phyloP scores from a whole-genome alignment of 1,140 invertebrate genomes.

The Drosophila serrata region DNA sequence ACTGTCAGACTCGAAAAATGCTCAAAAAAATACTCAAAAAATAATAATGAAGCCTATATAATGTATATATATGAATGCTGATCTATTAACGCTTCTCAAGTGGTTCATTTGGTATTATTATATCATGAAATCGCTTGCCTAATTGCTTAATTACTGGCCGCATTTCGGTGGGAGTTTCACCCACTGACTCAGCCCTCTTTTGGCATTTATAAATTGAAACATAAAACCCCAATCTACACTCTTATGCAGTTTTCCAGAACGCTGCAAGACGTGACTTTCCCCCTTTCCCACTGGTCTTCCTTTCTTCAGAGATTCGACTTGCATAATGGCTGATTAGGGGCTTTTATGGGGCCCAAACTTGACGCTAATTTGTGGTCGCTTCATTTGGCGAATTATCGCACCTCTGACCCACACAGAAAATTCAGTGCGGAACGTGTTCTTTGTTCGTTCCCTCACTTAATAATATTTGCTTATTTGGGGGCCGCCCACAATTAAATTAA shows the following conservation, averaged over 20 bases:
- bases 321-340: slow-evolving; percentile 46
- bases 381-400: slow-evolving; percentile 49
- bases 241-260: slow-evolving; percentile 7
- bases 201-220: slow-evolving; percentile 1
- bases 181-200: slow-evolving; percentile 15
- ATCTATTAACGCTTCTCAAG: slow-evolving; percentile 21
- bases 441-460: slow-evolving; percentile 13
- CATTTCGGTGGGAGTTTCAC: slow-evolving; percentile 24
- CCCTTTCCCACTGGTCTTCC: background rate
- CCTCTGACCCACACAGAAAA: slow-evolving; percentile 41
- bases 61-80: background rate
- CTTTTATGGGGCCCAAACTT: slow-evolving; percentile 27
- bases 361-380: slow-evolving; percentile 50
- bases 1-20: slow-evolving; percentile 23
- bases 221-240: background rate
- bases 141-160: slow-evolving; percentile 46
- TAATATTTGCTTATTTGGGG: slow-evolving; percentile 14
- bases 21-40: slow-evolving; percentile 1
- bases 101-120: slow-evolving; percentile 11
- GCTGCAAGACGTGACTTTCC: slow-evolving; percentile 19
- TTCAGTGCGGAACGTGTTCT: slow-evolving; percentile 39
- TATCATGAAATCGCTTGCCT: slow-evolving; percentile 30
- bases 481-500: slow-evolving; percentile 59
- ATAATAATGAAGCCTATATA: background rate
- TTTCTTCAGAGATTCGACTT: slow-evolving; percentile 12